phyloP scores from a whole-genome alignment of 2,797 vertebrate species.

The Tamandua tetradactyla region DNA sequence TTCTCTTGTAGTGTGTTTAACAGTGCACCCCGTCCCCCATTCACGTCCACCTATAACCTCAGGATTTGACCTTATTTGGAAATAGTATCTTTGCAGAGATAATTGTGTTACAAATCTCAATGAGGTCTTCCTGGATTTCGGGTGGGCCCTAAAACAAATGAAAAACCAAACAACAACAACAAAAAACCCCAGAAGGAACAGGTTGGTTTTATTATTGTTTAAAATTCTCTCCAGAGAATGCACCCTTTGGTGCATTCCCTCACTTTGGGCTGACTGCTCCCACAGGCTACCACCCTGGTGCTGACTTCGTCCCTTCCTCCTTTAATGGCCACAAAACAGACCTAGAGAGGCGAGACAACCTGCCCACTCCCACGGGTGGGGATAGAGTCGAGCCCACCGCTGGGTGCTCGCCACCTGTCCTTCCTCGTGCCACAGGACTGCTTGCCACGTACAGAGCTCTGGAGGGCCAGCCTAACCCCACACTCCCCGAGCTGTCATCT shows the following conservation, averaged over 20 bases:
- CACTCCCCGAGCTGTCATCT: not conserved
- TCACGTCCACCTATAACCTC: not conserved
- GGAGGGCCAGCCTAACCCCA: not conserved
- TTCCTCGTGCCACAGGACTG: not conserved
- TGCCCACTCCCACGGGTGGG: not conserved
- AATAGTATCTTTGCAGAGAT: not conserved
- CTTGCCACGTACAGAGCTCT: not conserved
- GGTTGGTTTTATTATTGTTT: not conserved
- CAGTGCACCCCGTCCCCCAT: not conserved
- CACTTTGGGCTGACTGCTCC: not conserved
- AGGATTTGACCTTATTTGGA: not conserved
- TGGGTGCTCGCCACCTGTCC: fast-evolving
- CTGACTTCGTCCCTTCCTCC: not conserved
- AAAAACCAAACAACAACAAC: not conserved
- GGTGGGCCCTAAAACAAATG: not conserved
- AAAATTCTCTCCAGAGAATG: not conserved
- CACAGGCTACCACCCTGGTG: fast-evolving
- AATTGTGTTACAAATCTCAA: not conserved
- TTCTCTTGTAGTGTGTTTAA: not conserved
- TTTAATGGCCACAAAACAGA: not conserved
- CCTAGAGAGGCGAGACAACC: not conserved
- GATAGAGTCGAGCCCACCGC: fast-evolving
- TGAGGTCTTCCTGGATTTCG: not conserved
- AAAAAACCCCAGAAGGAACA: not conserved
- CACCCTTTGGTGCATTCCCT: not conserved